Base-by-base conservation (phyloP, 1,140 invertebrate species). In the Grapholita molesta region DNA sequence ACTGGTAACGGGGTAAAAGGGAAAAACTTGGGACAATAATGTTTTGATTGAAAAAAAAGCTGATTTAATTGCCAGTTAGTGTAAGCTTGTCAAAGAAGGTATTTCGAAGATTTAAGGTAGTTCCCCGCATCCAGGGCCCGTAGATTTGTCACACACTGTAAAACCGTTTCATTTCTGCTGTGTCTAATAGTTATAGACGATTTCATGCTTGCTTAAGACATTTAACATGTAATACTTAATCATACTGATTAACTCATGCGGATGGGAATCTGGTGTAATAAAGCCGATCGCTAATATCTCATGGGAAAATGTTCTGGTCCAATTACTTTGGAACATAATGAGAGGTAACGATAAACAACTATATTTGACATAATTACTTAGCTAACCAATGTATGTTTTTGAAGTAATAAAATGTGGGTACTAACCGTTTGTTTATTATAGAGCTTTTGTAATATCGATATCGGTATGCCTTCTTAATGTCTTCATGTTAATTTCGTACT, bases 291-390 rank as follows among this genome's bases (percentile, higher is more conserved):
- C 72, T 25, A 70, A 76, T 70, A 67, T 6, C 8, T 61, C 71
- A 82, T 82, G 76, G 80, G 76, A 82, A 80, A 79, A 83, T 80
- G 77, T 72, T 68, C 74, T 68, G 67, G 68, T 74, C 74, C 78
- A 76, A 82, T 85, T 83, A 82, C 72, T 64, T 12, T 69, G 76
- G 70, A 75, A 66, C 65, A 70, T 81, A 83, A 87, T 85, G 72
- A 76, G 71, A 65, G 68, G 71, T 72, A 70, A 75, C 73, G 52
- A 75, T 77, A 77, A 77, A 82, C 77, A 80, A 80, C 80, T 85
- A 74, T 79, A 81, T 84, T 86, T 80, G 76, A 76, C 69, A 74
- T 83, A 79, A 87, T 87, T 83, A 83, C 75, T 78, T 83, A 67
- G 68, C 71, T 75, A 72, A 77, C 74, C 70, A 69, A 78, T 80